These are phyloP conservation scores for Mus musculus DNA, from an alignment of 2,113 vertebrate genomes.

Conservation along the genomic window DNA sequence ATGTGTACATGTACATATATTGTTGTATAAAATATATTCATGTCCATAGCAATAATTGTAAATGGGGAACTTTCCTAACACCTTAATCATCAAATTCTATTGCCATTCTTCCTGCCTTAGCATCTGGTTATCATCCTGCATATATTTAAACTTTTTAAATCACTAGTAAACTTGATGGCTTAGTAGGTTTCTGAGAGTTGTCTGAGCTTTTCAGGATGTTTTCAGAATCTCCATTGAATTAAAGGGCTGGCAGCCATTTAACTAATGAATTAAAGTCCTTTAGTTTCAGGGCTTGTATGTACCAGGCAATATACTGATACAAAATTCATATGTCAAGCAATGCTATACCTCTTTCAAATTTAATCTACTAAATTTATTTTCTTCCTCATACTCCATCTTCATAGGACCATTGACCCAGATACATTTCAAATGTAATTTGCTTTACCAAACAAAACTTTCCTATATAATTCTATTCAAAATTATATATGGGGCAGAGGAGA, in stretches of 20 bases:
- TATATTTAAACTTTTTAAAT: slow-evolving; percentile 35
- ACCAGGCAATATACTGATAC: neutral
- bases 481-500: neutral
- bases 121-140: neutral
- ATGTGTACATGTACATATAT: neutral
- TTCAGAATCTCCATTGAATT: neutral
- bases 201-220: neutral
- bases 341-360: neutral
- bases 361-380: neutral
- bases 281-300: neutral
- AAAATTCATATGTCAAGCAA: neutral
- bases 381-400: neutral
- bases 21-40: neutral
- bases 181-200: neutral
- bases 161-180: neutral
- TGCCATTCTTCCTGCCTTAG: neutral
- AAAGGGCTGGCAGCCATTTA: neutral
- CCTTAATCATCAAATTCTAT: neutral
- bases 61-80: neutral
- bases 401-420: neutral
- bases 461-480: neutral
- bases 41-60: neutral
- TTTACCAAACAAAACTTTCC: neutral
- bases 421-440: too few species aligned
- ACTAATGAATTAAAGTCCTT: neutral